Percentiles rank a stretch among this genome's conserved stretches.
phyloP scores from a whole-genome alignment of 1,140 invertebrate genomes.

The Aphelenchoides besseyi region DNA sequence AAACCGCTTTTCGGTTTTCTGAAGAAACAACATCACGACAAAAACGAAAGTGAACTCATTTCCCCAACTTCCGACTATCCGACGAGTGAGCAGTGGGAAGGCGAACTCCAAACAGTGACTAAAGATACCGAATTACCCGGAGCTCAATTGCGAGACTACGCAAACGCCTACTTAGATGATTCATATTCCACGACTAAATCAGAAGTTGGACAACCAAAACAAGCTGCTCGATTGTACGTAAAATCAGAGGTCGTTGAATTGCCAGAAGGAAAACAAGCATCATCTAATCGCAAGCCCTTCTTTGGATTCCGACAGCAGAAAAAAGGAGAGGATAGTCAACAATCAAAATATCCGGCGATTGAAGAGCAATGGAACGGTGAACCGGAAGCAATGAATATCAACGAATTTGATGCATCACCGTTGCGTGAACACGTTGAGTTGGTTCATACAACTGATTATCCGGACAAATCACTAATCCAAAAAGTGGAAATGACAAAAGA shows the following conservation, averaged over 20 bases:
- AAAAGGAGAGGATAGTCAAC: too few relatives aligned
- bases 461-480: too few relatives aligned
- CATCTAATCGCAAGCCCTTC: neutral
- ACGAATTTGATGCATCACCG: neutral
- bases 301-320: neutral
- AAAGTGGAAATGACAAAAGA: too few relatives aligned
- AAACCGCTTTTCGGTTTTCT: neutral
- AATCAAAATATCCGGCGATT: neutral
- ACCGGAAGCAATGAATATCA: neutral
- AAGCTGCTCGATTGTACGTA: neutral
- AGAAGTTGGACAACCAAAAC: neutral
- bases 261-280: slow-evolving; percentile 1
- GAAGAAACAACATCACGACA: neutral
- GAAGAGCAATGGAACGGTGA: neutral
- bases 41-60: too few relatives aligned
- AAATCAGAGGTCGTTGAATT: neutral
- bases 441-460: too few relatives aligned
- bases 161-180: neutral
- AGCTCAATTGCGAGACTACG: neutral
- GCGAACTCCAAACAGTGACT: neutral
- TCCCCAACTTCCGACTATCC: too few relatives aligned
- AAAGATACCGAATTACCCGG: neutral
- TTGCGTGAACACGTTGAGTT: neutral
- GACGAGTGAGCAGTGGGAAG: neutral
- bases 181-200: too few relatives aligned